Base-by-base conservation (phyloP, 2,888 invertebrate genomes). In the Troglohyphantes excavatus region DNA sequence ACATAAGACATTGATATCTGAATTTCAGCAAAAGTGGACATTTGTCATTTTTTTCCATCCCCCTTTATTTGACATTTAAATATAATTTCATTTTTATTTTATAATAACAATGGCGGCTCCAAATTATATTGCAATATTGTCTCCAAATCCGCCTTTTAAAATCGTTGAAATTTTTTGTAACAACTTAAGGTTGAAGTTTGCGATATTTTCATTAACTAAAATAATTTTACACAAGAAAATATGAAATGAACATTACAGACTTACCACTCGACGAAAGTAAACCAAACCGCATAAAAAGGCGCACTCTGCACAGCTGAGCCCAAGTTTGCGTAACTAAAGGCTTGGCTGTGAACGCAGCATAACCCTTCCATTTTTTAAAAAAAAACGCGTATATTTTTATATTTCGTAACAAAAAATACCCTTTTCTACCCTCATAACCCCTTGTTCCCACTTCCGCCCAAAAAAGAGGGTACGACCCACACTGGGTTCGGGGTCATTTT, bases 311-410 rank as follows among this genome's bases (percentile, higher is more conserved):
- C 78, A 65, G 78, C 78, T 63, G 78, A 65, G 33, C 67, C 65
- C 53, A 72, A 21, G 29, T 85, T 76, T 53, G 21, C 29, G 86
- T 86, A 86, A 78, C 86, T 70, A 86, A 79, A 79, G 79, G 79
- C 79, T 86, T 86, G 70, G 72, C 43, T 43, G 53, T 73, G 73
- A 39, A 43, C 73, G 23, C 39, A 72, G 43, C 63, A 70, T 86
- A 86, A 86, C 86, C 86, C 86, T 86, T 85, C 84, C 84, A 65
- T 65, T 85, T 61, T 27, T 26, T 59, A 73, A 63, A 73, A 61
- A 27, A 46, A 72, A 33, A 26, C 27, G 23, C 17, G 72, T 33
- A 70, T 46, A n/a, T 39, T 46, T 72, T 72, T 46, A 26, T 72
- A n/a, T 7, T 9, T 26, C 23, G 19, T 2, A 63, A 2, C 1